A percentile compares a stretch with the other conserved stretches of the same genome.
phyloP scores from a whole-genome alignment of 1,140 invertebrate genomes.

The Artemia franciscana region DNA sequence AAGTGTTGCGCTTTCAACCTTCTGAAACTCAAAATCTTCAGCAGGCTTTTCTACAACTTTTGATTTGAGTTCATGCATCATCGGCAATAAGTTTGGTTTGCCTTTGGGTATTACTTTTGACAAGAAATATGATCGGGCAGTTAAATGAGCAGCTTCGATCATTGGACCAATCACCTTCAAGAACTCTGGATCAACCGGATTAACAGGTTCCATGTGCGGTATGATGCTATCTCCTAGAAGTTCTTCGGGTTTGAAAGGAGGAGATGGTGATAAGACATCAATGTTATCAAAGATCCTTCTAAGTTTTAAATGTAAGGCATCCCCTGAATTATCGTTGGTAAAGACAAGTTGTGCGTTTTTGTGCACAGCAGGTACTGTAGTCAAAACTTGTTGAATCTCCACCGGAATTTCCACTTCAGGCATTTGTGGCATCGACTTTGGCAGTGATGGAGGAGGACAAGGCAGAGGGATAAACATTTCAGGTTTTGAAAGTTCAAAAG shows the following conservation, averaged over 20 bases:
- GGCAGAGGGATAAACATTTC: not conserved
- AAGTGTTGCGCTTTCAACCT: too few relatives aligned
- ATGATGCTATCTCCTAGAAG: too few relatives aligned
- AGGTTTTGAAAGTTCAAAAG: not conserved
- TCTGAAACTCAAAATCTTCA: not conserved
- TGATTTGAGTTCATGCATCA: not conserved
- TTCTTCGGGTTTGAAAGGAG: too few relatives aligned
- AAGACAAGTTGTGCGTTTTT: too few relatives aligned
- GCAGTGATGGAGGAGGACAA: not conserved
- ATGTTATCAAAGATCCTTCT: too few relatives aligned
- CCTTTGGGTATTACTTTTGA: not conserved
- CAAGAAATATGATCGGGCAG: not conserved
- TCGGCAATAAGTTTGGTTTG: not conserved
- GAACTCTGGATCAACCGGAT: not conserved
- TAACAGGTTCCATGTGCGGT: too few relatives aligned
- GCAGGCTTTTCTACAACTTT: not conserved
- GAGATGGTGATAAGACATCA: too few relatives aligned
- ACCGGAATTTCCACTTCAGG: too few relatives aligned
- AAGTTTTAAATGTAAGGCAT: too few relatives aligned
- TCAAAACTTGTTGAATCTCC: too few relatives aligned
- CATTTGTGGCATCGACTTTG: not conserved
- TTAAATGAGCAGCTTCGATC: not conserved
- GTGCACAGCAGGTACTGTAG: too few relatives aligned
- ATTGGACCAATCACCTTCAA: not conserved
- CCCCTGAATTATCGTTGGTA: too few relatives aligned